Percentiles rank a stretch among this genome's conserved stretches.
These are phyloP conservation scores for Apistogramma diplotaenia DNA, from an alignment of 2,113 vertebrate species.

Conservation along the genomic window DNA sequence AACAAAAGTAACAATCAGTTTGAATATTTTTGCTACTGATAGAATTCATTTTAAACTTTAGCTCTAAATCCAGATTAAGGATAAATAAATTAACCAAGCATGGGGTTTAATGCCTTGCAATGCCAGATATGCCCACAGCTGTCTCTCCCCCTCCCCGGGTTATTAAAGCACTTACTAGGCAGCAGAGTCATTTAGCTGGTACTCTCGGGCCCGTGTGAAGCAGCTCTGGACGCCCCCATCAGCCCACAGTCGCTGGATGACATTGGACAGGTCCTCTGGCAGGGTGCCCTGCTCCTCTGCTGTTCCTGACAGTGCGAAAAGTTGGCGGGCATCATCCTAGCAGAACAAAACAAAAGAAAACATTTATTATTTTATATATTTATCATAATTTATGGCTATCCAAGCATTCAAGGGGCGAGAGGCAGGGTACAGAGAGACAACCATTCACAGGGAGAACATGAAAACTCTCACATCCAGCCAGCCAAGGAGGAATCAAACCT, in stretches of 20 bases:
- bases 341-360: not conserved
- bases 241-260: slow-evolving; percentile 93
- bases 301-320: slow-evolving; percentile 87
- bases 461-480: no score
- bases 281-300: slow-evolving; percentile 94
- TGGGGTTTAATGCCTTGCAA: not conserved
- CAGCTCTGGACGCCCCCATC: slow-evolving; percentile 94
- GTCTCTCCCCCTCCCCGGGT: not conserved
- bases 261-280: slow-evolving; percentile 88
- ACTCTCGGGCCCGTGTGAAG: slow-evolving; percentile 88
- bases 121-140: not conserved
- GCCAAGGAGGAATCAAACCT: no score
- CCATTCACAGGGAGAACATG: no score
- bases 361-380: no score
- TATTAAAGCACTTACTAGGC: slow-evolving; percentile 82
- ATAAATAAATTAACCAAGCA: not conserved
- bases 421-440: no score
- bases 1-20: not conserved
- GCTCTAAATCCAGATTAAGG: not conserved
- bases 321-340: slow-evolving; percentile 93
- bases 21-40: not conserved
- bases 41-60: not conserved
- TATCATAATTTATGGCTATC: no score
- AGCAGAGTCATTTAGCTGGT: slow-evolving; percentile 89
- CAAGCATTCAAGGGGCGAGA: no score